phyloP scores from a whole-genome alignment of 2,113 vertebrate species.

The Lepisosteus oculatus region DNA sequence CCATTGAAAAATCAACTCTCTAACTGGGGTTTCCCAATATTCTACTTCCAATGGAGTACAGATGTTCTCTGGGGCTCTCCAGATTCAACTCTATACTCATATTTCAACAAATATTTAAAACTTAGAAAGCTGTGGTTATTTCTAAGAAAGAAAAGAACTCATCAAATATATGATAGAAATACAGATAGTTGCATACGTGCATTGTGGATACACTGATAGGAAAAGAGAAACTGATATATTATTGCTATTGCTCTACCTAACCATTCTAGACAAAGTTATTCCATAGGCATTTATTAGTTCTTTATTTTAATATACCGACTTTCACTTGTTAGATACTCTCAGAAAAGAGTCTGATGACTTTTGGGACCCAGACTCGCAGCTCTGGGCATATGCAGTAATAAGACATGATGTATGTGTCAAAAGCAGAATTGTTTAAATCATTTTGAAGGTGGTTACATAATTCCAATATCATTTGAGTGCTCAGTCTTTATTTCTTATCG shows the following conservation, averaged over 20 bases:
- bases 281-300: constrained; percentile 4
- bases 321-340: neutral
- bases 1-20: too few species aligned
- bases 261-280: neutral
- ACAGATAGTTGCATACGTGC: too few species aligned
- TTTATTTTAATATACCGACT: constrained; percentile 1
- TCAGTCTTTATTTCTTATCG: constrained; percentile 56
- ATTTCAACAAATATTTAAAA: too few species aligned
- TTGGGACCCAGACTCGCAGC: constrained; percentile 44
- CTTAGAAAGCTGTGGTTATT: too few species aligned
- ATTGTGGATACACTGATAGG: too few species aligned
- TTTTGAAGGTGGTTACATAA: constrained; percentile 65
- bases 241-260: neutral
- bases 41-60: too few species aligned
- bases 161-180: too few species aligned
- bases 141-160: too few species aligned
- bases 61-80: too few species aligned
- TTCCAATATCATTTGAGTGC: constrained; percentile 63
- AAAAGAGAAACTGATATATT: too few species aligned
- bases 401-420: constrained; percentile 69
- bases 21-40: too few species aligned
- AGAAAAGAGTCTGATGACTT: constrained; percentile 44
- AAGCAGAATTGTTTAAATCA: constrained; percentile 61
- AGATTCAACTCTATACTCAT: too few species aligned
- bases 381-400: constrained; percentile 54